phyloP scores from a whole-genome alignment of 2,113 vertebrate species.

The Sterrhoptilus dennistouni region DNA sequence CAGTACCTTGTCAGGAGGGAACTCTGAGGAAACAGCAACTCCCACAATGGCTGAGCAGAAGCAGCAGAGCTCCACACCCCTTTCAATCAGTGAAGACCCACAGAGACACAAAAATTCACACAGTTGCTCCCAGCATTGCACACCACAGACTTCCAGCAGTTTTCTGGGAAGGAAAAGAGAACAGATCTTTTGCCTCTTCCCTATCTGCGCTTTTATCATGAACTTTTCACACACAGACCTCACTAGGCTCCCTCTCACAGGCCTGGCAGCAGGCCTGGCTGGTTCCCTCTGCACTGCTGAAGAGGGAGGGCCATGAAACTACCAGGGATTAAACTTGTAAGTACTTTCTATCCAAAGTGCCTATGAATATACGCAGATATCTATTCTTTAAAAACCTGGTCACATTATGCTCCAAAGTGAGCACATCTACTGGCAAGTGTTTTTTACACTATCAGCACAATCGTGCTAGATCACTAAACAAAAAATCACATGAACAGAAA shows the following conservation, averaged over 20 bases:
- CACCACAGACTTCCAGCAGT: neutral
- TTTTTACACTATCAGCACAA: neutral
- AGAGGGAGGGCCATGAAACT: neutral
- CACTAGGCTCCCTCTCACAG: fast-evolving
- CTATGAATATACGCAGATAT: neutral
- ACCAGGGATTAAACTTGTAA: neutral
- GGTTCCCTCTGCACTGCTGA: neutral
- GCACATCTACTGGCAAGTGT: neutral
- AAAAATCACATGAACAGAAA: neutral
- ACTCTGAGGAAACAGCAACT: neutral
- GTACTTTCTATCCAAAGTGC: neutral
- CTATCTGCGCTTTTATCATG: neutral
- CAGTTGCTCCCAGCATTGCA: neutral
- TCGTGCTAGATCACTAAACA: neutral
- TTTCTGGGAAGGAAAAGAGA: neutral
- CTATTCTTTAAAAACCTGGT: neutral
- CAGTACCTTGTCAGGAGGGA: neutral
- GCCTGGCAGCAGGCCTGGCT: neutral
- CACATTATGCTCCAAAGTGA: neutral
- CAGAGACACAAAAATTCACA: neutral
- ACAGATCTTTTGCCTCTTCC: neutral
- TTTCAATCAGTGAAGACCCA: neutral
- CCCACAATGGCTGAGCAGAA: neutral
- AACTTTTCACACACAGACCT: neutral
- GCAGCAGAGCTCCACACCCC: neutral